Percentiles rank a stretch among this genome's conserved stretches.
Evolutionary conservation across 1,140 invertebrate genomes (phyloP).

Genomic region (Coenobita brevimanus): DNA sequence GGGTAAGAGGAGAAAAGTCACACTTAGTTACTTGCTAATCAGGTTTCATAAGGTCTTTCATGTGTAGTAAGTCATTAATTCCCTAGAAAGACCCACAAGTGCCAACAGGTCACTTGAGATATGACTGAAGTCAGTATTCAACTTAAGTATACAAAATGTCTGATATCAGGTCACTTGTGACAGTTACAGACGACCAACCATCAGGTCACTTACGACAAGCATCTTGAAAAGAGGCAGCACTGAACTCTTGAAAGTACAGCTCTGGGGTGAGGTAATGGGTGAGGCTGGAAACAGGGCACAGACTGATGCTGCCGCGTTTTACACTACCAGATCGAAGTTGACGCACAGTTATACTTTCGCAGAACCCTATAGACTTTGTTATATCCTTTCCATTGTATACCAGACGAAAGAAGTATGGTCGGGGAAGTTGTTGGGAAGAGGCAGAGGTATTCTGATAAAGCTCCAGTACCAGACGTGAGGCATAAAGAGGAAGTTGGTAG

Average conservation of each 20-base stretch:
- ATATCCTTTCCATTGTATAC: conserved; percentile 91
- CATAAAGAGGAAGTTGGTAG: conserved; percentile 82
- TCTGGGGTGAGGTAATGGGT: conserved; percentile 52
- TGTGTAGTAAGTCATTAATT: too few species aligned
- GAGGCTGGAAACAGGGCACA: conserved; percentile 55
- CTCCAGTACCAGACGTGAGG: conserved; percentile 89
- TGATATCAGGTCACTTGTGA: too few species aligned
- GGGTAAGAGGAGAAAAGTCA: too few species aligned
- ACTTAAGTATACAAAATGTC: too few species aligned
- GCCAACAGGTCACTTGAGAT: too few species aligned
- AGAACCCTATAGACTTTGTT: conserved; percentile 87
- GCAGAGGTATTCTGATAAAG: conserved; percentile 72
- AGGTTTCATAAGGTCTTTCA: too few species aligned
- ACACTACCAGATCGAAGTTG: conserved; percentile 53
- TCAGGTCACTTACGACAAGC: conserved; percentile 54
- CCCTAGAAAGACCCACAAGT: too few species aligned
- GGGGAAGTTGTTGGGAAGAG: conserved; percentile 73
- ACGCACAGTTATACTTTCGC: conserved; percentile 75
- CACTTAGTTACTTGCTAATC: too few species aligned
- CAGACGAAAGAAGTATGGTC: conserved; percentile 85
- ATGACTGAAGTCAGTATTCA: too few species aligned
- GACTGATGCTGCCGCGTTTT: conserved; percentile 53
- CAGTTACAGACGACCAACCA: too few species aligned
- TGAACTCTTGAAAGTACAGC: conserved; percentile 63
- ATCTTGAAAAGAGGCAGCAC: conserved; percentile 52